Percentiles rank a stretch among this genome's conserved stretches.
phyloP scores from a whole-genome alignment of 2,113 vertebrate species.

The Calypte anna region DNA sequence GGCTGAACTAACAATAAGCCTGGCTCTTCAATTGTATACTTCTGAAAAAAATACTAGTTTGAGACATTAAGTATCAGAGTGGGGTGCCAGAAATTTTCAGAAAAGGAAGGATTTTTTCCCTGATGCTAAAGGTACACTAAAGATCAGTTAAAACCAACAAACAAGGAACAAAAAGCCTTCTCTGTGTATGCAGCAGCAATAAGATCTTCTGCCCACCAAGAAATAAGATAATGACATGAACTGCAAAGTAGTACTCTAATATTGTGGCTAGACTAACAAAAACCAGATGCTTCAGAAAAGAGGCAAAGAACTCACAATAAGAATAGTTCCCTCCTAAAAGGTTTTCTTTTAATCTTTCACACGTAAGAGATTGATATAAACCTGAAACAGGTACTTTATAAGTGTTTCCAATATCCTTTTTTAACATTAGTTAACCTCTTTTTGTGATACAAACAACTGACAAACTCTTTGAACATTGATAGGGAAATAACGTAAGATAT shows the following conservation, averaged over 20 bases:
- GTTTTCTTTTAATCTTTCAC: not conserved
- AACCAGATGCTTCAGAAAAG: not conserved
- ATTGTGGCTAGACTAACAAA: not conserved
- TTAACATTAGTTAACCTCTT: not conserved
- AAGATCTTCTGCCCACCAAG: not conserved
- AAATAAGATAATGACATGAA: not conserved
- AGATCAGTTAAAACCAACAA: not conserved
- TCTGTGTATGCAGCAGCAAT: not conserved
- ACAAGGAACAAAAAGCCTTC: not conserved
- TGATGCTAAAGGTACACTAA: not conserved
- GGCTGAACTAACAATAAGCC: not conserved
- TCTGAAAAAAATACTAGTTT: not conserved
- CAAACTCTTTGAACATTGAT: not conserved
- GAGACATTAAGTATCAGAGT: not conserved
- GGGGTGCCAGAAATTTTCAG: rapidly evolving
- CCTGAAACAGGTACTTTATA: not conserved
- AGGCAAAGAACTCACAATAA: not conserved
- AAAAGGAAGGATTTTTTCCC: not conserved
- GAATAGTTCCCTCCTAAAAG: not conserved
- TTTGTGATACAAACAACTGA: not conserved
- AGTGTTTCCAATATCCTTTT: not conserved
- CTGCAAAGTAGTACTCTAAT: not conserved
- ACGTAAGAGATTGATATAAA: not conserved
- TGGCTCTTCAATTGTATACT: not conserved
- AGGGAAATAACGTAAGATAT: not conserved